Conservation (phyloP, 2,113 vertebrate genomes). For the Opisthocomus hoazin region DNA sequence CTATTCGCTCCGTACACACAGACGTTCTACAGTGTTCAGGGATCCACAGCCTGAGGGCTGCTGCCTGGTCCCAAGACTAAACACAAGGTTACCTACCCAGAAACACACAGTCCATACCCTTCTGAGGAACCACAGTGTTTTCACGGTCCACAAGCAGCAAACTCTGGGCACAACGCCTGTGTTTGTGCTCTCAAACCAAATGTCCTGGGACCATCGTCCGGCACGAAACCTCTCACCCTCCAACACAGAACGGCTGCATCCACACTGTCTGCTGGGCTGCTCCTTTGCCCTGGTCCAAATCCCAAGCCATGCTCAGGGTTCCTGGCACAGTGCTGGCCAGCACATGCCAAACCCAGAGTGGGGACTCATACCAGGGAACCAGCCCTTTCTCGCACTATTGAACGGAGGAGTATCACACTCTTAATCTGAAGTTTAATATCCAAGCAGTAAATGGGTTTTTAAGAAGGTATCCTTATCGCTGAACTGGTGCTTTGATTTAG, state of each 20-base stretch:
- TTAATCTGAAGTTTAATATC: not conserved
- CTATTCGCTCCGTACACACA: not conserved
- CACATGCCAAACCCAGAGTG: too few relatives aligned
- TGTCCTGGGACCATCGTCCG: not conserved
- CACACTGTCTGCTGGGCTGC: not conserved
- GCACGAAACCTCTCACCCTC: not conserved
- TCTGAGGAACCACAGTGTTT: not conserved
- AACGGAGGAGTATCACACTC: not conserved
- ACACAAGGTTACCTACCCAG: not conserved
- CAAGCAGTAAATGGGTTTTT: not conserved
- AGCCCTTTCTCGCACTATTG: not conserved
- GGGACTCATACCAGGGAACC: not conserved
- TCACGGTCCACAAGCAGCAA: not conserved
- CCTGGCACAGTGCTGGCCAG: not conserved
- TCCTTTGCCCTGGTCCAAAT: not conserved
- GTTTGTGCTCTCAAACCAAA: not conserved
- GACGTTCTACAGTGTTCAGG: not conserved
- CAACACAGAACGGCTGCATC: too few relatives aligned
- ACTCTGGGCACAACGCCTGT: too few relatives aligned
- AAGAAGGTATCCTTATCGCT: not conserved
- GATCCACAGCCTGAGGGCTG: too few relatives aligned
- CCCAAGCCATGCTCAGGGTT: rapidly evolving
- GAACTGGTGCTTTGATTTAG: not conserved
- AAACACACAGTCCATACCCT: not conserved
- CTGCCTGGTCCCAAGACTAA: not conserved